These are phyloP conservation scores for Origma solitaria DNA, from an alignment of 2,113 vertebrate species.

Conservation along the genomic window DNA sequence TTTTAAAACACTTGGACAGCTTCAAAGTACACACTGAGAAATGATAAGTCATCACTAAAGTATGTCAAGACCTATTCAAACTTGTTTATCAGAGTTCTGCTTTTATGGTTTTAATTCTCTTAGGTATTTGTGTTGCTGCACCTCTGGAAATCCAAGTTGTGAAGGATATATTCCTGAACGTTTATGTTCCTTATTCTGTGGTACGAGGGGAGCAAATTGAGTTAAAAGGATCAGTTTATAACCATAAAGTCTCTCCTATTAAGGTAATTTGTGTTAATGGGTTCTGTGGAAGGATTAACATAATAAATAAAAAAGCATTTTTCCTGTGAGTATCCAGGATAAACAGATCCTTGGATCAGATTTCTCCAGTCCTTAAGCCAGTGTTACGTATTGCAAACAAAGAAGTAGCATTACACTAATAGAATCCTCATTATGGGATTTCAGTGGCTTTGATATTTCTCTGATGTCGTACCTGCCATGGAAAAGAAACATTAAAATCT, in stretches of 20 bases:
- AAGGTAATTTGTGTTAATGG: conserved; percentile 48
- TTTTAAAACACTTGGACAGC: background rate
- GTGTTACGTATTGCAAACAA: background rate
- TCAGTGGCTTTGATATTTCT: background rate
- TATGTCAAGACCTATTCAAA: background rate
- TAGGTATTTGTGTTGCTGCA: conserved; percentile 87
- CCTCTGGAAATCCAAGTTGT: conserved; percentile 71
- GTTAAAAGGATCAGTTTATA: conserved; percentile 86
- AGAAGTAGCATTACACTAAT: background rate
- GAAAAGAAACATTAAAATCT: background rate
- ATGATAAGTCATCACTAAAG: background rate
- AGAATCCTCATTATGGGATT: background rate
- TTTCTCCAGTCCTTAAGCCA: background rate
- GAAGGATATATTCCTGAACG: conserved; percentile 79
- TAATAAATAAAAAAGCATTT: background rate
- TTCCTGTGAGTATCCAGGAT: background rate
- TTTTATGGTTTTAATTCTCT: background rate
- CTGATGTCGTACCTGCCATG: background rate
- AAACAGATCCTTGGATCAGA: background rate
- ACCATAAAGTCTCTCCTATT: conserved; percentile 58
- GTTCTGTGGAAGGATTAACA: background rate
- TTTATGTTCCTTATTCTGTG: conserved; percentile 88
- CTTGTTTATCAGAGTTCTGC: background rate
- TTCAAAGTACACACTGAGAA: background rate
- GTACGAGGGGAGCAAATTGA: conserved; percentile 91